A percentile compares a stretch with the other conserved stretches of the same genome.
These are phyloP conservation scores for Hypomecis punctinalis DNA, from an alignment of 2,888 invertebrate species.

Conservation along the genomic window DNA sequence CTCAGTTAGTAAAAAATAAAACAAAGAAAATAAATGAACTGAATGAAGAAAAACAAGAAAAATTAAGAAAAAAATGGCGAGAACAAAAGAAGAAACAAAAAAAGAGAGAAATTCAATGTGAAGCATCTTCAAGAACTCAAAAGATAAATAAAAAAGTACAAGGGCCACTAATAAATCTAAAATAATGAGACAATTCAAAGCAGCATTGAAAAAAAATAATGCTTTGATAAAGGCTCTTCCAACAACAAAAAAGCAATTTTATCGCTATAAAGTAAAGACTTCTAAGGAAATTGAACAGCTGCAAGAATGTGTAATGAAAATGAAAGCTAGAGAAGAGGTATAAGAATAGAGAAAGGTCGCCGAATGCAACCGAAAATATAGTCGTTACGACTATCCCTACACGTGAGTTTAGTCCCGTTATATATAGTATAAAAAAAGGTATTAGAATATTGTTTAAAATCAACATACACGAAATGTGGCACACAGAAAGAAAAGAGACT, in stretches of 20 bases:
- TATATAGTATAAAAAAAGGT: no score
- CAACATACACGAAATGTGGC: conserved; percentile 18
- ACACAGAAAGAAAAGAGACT: conserved; percentile 18
- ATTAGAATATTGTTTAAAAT: conserved; percentile 1
- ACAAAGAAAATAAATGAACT: no score
- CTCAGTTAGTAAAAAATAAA: conserved; percentile 1
- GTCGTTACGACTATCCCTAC: no score
- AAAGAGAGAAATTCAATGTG: conserved; percentile 2
- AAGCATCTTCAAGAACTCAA: not conserved
- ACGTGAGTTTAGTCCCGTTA: no score
- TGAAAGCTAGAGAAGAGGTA: no score
- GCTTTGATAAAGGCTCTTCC: not conserved
- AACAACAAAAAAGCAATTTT: conserved; percentile 3
- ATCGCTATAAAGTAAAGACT: conserved; percentile 2
- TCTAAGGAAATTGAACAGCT: not conserved
- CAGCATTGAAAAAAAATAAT: conserved; percentile 1
- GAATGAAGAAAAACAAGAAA: no score
- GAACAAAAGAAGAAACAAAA: conserved; percentile 10
- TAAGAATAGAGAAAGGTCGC: no score
- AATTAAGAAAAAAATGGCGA: conserved; percentile 4
- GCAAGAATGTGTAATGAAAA: no score
- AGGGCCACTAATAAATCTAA: not conserved
- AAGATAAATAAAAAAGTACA: not conserved
- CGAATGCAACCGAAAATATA: no score
- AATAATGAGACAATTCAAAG: conserved; percentile 1